A percentile compares a stretch with the other conserved stretches of the same genome.
Evolutionary conservation across 2,888 invertebrate genomes (phyloP).

Genomic region (Nemoura dubitans): DNA sequence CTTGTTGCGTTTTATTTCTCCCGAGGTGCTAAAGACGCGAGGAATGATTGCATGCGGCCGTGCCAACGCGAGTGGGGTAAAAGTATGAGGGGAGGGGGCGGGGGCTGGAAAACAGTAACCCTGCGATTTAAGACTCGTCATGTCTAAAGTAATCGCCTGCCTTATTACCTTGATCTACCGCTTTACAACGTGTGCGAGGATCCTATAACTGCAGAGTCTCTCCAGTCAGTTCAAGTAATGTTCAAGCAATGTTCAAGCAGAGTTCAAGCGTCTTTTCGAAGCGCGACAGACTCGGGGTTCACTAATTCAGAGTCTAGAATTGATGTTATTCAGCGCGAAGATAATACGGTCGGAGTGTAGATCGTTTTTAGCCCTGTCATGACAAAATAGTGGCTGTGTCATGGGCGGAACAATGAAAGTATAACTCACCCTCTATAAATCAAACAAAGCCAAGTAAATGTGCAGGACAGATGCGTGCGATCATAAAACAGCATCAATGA

Average conservation of each 20-base stretch:
- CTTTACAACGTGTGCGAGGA: not conserved
- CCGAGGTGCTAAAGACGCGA: not conserved
- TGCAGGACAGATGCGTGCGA: slow-evolving; percentile 36
- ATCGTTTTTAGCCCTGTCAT: slow-evolving; percentile 28
- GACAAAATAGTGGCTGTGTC: slow-evolving; percentile 5
- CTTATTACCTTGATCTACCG: slow-evolving; percentile 37
- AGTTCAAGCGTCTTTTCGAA: not conserved
- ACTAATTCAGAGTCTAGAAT: slow-evolving; percentile 23
- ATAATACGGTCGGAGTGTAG: not conserved
- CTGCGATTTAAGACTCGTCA: slow-evolving; percentile 35
- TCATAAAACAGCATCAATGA: slow-evolving; percentile 39
- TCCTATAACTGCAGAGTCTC: not conserved
- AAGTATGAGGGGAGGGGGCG: not conserved
- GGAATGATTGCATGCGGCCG: slow-evolving; percentile 15
- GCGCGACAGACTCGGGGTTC: not conserved
- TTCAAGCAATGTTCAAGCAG: slow-evolving; percentile 14
- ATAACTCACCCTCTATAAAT: slow-evolving; percentile 8
- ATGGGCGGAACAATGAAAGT: slow-evolving; percentile 26
- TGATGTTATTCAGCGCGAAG: slow-evolving; percentile 16
- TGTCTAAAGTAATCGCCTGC: slow-evolving; percentile 35
- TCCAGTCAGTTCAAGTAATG: slow-evolving; percentile 14
- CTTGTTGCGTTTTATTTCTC: slow-evolving; percentile 35
- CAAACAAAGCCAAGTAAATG: slow-evolving; percentile 33
- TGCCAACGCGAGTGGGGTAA: not conserved
- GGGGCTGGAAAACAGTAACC: not conserved